phyloP scores from a whole-genome alignment of 2,113 vertebrate species.

The Callionymus lyra region DNA sequence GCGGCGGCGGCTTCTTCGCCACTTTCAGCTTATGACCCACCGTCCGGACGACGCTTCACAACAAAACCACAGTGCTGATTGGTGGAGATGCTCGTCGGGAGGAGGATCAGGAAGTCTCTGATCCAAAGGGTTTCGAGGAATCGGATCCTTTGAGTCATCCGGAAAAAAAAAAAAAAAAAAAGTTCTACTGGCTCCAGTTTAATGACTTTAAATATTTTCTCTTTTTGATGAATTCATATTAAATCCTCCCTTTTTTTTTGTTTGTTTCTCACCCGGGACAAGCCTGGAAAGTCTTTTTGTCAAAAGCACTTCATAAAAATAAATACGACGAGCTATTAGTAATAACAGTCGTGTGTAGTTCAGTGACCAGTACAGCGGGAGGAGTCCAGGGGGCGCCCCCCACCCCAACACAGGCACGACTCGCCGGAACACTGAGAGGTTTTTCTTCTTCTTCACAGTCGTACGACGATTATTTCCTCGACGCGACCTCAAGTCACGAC shows the following conservation, averaged over 20 bases:
- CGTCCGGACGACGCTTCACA: too few relatives aligned
- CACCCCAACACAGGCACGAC: conserved; percentile 66
- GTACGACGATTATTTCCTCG: too few relatives aligned
- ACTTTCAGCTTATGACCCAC: conserved; percentile 27
- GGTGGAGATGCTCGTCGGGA: conserved; percentile 22
- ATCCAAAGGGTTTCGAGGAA: conserved; percentile 78
- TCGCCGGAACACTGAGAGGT: conserved; percentile 90
- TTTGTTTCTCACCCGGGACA: too few relatives aligned
- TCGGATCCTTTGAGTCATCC: conserved; percentile 78
- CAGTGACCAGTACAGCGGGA: conserved; percentile 85
- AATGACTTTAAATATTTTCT: conserved; percentile 89
- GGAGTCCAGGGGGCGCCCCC: conserved; percentile 75
- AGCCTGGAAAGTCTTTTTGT: conserved; percentile 77
- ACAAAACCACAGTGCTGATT: conserved; percentile 69
- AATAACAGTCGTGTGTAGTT: conserved; percentile 95
- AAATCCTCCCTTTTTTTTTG: conserved; percentile 58
- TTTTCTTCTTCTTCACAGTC: conserved; percentile 95
- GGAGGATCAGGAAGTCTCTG: conserved; percentile 57
- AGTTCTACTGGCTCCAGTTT: conserved; percentile 97
- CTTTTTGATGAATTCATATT: conserved; percentile 76
- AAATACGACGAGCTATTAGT: conserved; percentile 97
- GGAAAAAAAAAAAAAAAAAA: too few relatives aligned
- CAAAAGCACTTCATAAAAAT: conserved; percentile 87
- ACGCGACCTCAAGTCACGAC: too few relatives aligned
- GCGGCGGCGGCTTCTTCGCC: conserved; percentile 49